Conservation (phyloP, 2,797 vertebrate species). For the Clarias platycephalus region DNA sequence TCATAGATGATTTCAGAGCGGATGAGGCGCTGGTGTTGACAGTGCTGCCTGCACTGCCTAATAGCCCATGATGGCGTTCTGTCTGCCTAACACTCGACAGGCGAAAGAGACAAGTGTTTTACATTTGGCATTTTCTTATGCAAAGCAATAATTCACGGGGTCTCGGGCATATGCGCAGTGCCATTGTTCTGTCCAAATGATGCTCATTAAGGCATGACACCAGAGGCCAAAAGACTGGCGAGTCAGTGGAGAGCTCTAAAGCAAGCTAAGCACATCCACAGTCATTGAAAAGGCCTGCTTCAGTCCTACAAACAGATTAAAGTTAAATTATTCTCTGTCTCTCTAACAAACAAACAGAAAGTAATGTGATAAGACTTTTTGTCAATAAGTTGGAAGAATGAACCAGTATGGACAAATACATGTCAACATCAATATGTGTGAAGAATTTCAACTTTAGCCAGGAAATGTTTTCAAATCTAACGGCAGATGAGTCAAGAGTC, state of each 20-base stretch:
- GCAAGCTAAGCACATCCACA: conserved; percentile 59
- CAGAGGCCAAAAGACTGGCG: conserved; percentile 69
- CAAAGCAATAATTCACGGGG: conserved; percentile 69
- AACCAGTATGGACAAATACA: conserved; percentile 19
- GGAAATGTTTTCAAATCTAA: background rate
- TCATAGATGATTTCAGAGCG: conserved; percentile 57
- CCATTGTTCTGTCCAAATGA: conserved; percentile 70
- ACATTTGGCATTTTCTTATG: conserved; percentile 66
- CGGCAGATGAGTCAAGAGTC: background rate
- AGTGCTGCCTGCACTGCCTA: conserved; percentile 49
- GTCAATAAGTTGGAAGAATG: conserved; percentile 13
- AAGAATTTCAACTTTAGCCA: background rate
- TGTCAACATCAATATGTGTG: background rate
- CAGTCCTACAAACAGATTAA: conserved; percentile 26
- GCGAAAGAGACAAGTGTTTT: conserved; percentile 57
- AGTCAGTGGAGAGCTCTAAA: conserved; percentile 66
- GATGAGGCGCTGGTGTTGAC: conserved; percentile 54
- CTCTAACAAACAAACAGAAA: conserved; percentile 29
- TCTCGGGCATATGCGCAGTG: conserved; percentile 66
- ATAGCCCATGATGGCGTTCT: conserved; percentile 59
- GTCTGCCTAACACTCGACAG: conserved; percentile 46
- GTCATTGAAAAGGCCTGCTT: conserved; percentile 21
- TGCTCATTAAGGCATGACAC: conserved; percentile 77
- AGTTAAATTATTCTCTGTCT: conserved; percentile 27
- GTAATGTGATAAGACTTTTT: conserved; percentile 10